These are phyloP conservation scores for Ichneumoninae sp. DNA, from an alignment of 2,888 invertebrate genomes.

Conservation along the genomic window DNA sequence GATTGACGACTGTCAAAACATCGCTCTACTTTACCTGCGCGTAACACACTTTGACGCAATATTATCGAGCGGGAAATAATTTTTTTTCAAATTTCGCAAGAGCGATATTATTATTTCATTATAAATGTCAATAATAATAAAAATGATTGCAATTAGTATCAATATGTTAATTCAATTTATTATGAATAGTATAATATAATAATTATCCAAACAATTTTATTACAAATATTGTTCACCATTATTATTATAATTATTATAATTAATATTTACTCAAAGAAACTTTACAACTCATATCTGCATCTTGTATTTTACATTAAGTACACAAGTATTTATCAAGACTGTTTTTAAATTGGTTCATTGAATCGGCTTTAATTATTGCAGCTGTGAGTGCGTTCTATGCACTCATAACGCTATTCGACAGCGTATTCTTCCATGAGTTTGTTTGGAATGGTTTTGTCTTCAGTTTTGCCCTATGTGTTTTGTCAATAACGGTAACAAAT, in stretches of 20 bases:
- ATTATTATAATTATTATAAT: too few relatives aligned
- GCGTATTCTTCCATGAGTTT: not conserved
- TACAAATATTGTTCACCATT: not conserved
- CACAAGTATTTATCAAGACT: too few relatives aligned
- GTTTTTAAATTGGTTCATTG: too few relatives aligned
- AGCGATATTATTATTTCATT: not conserved
- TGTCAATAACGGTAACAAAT: not conserved
- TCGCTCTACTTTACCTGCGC: slow-evolving; percentile 77
- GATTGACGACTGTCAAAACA: slow-evolving; percentile 81
- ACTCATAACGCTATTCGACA: too few relatives aligned
- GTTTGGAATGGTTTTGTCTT: not conserved
- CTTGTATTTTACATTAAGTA: too few relatives aligned
- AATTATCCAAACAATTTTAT: not conserved
- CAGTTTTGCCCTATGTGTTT: too few relatives aligned
- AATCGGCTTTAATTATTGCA: too few relatives aligned
- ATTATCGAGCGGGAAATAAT: slow-evolving; percentile 63
- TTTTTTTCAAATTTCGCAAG: slow-evolving; percentile 4
- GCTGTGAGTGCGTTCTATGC: too few relatives aligned
- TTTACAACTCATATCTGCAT: too few relatives aligned
- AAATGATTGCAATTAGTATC: not conserved
- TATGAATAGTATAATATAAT: too few relatives aligned
- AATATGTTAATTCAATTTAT: too few relatives aligned
- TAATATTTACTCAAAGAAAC: too few relatives aligned
- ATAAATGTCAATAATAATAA: not conserved
- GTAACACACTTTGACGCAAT: slow-evolving; percentile 50